Base-by-base conservation (phyloP, 2,797 vertebrate species). In the Tapirus indicus region DNA sequence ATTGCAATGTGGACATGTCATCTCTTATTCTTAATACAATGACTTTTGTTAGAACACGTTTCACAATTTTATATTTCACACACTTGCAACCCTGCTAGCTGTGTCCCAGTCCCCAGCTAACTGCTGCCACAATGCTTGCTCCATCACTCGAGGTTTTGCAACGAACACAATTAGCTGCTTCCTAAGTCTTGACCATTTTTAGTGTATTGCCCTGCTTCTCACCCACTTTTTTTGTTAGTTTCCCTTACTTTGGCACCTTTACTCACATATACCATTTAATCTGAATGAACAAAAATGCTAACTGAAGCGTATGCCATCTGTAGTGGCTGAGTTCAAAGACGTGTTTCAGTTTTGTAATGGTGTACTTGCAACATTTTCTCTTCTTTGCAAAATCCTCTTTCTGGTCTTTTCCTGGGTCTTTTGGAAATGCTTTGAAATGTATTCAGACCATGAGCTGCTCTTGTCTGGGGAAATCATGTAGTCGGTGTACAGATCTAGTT, bases 51-150 rank as follows among this genome's bases (percentile, higher is more conserved):
- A 87, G 91, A 80, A 82, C 89, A 68, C 12, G 41, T 98, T 97
- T 97, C 96, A 95, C 95, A 97, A 97, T 92, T 88, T 94, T 44
- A 4, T 71, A 62, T 92, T 93, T 92, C 96, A 91, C 58, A 87
- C 58, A 60, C 80, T 82, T 18, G 54, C 64, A 71, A 32, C 54
- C 25, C 77, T n/a, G 60, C 77, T 77, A 27, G 86, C 78, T n/a
- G 18, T 23, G 74, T 23, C 52, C 68, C 38, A 0, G 71, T 66
- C 27, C 3, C 54, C 20, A 2, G 86, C 79, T 66, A 72, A 64
- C 58, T 38, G 86, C 89, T 54, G 60, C 93, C 64, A 5, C 85
- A 91, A 25, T 2, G 18, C 83, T 97, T 97, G 89, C 96, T 87
- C 88, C 91, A 94, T 95, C 32, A 0, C 56, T 23, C 1, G 3